A percentile compares a stretch with the other conserved stretches of the same genome.
These are phyloP conservation scores for Beroe forskalii DNA, from an alignment of 37 sponge, comb jelly and placozoan species.

Conservation along the genomic window DNA sequence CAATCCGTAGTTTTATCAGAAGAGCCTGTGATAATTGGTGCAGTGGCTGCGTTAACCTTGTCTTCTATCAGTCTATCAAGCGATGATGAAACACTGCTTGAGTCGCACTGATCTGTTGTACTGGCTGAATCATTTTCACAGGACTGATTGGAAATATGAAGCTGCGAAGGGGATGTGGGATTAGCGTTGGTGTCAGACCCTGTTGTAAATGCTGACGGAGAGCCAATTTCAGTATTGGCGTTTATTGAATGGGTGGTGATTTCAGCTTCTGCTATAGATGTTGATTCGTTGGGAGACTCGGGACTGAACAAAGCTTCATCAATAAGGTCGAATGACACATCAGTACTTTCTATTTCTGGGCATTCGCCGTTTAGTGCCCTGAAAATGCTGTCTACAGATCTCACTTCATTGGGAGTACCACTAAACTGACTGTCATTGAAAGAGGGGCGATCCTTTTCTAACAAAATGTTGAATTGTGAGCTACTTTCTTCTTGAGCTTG, in stretches of 20 bases:
- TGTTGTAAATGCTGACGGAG: background rate
- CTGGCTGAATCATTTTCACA: background rate
- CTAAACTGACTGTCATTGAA: background rate
- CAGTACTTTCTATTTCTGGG: background rate
- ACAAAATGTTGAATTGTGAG: too few species aligned
- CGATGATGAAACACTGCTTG: background rate
- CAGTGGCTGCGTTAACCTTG: background rate
- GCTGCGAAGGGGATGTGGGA: background rate
- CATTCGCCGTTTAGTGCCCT: background rate
- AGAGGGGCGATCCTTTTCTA: too few species aligned
- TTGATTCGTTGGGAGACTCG: background rate
- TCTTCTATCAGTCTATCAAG: slow-evolving; percentile 1
- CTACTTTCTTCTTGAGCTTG: too few species aligned
- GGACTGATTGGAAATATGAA: background rate
- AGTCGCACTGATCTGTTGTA: background rate
- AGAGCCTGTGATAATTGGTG: background rate
- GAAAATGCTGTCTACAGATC: slow-evolving; percentile 28
- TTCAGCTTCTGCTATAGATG: too few species aligned
- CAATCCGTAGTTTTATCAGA: background rate
- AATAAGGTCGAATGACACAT: background rate
- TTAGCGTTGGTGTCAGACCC: too few species aligned
- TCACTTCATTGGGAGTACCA: background rate
- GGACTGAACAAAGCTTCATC: slow-evolving; percentile 38
- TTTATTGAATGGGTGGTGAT: too few species aligned
- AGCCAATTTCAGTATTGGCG: background rate